Percentiles rank a stretch among this genome's conserved stretches.
phyloP scores from a whole-genome alignment of 2,888 invertebrate genomes.

The Carpatolechia fugitivella region DNA sequence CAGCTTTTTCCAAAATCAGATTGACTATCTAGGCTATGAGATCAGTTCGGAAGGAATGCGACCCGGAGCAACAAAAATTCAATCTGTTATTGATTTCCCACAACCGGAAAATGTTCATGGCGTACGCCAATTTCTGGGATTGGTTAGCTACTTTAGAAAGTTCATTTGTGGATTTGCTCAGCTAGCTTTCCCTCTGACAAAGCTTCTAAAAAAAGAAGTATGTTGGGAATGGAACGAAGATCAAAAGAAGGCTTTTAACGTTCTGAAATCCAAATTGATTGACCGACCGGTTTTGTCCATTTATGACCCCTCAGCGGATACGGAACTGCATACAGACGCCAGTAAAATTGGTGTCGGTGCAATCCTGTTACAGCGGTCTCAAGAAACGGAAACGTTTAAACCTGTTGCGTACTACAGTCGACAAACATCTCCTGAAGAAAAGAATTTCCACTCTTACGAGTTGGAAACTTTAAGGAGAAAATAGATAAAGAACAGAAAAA shows the following conservation, averaged over 20 bases:
- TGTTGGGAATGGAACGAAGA: constrained; percentile 21
- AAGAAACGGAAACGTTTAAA: neutral
- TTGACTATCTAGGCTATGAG: constrained; percentile 39
- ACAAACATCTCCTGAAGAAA: constrained; percentile 15
- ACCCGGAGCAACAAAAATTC: constrained; percentile 27
- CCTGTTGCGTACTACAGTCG: constrained; percentile 17
- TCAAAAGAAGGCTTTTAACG: constrained; percentile 19
- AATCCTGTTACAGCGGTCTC: constrained; percentile 9
- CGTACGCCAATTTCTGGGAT: constrained; percentile 36
- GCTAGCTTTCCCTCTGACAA: constrained; percentile 25
- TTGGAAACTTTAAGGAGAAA: constrained; percentile 11
- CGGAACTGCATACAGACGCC: constrained; percentile 19
- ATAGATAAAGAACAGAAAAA: neutral
- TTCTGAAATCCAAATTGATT: constrained; percentile 19
- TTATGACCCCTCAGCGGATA: constrained; percentile 30
- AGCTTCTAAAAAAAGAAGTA: constrained; percentile 17
- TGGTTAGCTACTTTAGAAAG: constrained; percentile 32
- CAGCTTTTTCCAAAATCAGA: constrained; percentile 26
- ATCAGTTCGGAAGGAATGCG: constrained; percentile 17
- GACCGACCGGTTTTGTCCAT: constrained; percentile 31
- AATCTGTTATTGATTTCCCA: constrained; percentile 33
- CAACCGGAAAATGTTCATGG: constrained; percentile 31
- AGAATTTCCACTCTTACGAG: constrained; percentile 18
- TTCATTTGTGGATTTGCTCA: constrained; percentile 28
- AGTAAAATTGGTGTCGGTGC: constrained; percentile 17